Evolutionary conservation across 2,797 vertebrate species (phyloP), one percentile per base, ranked within the genome.

Genomic region (Schizopygopsis malacanthus): DNA sequence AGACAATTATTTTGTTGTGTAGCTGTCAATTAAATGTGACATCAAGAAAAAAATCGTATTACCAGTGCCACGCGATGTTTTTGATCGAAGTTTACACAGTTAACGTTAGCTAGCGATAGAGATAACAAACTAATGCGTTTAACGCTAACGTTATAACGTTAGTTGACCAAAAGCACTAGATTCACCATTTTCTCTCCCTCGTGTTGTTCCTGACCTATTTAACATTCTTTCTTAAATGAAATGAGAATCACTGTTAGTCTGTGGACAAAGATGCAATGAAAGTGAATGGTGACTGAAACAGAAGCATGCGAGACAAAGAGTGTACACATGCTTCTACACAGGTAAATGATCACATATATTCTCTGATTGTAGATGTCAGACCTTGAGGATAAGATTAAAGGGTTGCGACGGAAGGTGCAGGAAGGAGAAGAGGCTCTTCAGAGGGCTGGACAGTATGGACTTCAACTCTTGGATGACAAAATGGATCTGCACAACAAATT

Each of bases 381-480:
- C 47, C 45, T 79, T 43, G 87, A 86, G 25, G 87, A 91, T 28
- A 90, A 94, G 79, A 39, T 93, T 0, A 82, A 94, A 83, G 71
- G 52, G 43, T 90, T 96, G 67, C 92, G 82, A 39, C 82, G 85
- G 50, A 93, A 95, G 84, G 93, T 99, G 56, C 96, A 92, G 89
- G 96, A 97, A 90, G 93, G 90, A 0, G 97, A 98, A 87, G 94
- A 96, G 0, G 96, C 97, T 84, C 88, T 96, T 52, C 95, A 95
- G 1, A 96, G 96, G 89, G 97, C 98, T 12, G 98, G 97, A 0
- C 96, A 97, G 1, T 98, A 98, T 88, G 98, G 98, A 3, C 91
- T 99, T 87, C 93, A 96, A 41, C 94, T 99, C 0, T 81, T 99
- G 88, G 95, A 97, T 90, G 97, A 96, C 85, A 96, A 98, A 76